Conservation (phyloP, 2,113 vertebrate genomes). For the Mesocricetus auratus region DNA sequence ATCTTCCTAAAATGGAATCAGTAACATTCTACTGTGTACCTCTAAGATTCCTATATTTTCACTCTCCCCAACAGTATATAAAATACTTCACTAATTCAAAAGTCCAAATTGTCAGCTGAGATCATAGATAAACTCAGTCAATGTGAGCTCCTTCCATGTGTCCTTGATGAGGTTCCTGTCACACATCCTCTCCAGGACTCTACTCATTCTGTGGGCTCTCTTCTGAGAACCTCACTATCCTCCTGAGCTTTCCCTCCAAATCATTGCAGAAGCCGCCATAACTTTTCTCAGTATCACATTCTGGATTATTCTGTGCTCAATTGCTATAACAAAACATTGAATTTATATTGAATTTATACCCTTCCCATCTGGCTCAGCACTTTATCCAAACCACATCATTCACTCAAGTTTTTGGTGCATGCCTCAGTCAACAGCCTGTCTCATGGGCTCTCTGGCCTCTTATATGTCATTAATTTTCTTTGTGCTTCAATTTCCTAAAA, state of each 20-base stretch:
- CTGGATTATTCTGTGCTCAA: neutral
- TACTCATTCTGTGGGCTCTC: neutral
- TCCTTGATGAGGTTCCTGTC: neutral
- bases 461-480: neutral
- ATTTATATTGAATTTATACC: neutral
- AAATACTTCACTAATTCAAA: neutral
- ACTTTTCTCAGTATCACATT: neutral
- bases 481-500: slow-evolving; percentile 2
- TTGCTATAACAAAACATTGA: neutral
- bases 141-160: neutral
- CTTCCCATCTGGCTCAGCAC: neutral
- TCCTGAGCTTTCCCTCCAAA: neutral
- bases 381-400: too few relatives aligned
- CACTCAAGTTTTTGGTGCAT: rapidly evolving
- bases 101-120: neutral
- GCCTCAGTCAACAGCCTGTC: neutral
- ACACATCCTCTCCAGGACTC: neutral
- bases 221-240: too few relatives aligned
- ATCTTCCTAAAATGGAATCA: neutral
- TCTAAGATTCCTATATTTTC: neutral
- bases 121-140: neutral
- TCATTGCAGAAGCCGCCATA: neutral
- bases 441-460: neutral
- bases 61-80: neutral
- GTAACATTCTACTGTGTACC: neutral